Base-by-base conservation (phyloP, 2,113 vertebrate genomes). In the Delphinus delphis region DNA sequence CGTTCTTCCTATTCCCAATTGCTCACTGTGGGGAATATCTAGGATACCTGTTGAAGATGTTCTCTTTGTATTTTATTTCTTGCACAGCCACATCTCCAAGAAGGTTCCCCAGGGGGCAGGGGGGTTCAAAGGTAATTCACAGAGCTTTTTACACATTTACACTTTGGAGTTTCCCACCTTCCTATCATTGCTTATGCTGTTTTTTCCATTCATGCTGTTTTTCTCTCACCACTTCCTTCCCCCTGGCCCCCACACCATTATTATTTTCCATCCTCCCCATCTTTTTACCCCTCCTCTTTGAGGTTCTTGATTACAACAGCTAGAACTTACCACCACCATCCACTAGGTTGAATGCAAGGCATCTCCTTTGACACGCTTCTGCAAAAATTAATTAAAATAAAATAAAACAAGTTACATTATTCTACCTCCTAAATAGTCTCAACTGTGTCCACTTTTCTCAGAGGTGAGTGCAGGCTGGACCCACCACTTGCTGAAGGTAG, bases 51-150 rank as follows among this genome's bases (percentile, higher is more conserved):
- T 86, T 77, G 65, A 67, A 31, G 63, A 82, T 76, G 36, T 70
- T 38, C n/a, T 84, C 87, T 90, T 55, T 90, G 21, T 88, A 65
- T 80, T 89, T 95, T 5, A 50, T 81, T 96, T 96, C 86, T 84
- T 90, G 5, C n/a, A 92, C 15, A 58, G 38, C 67, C 58, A 38
- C 76, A 38, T 60, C 41, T 89, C 60, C 63, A 74, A n/a, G 41
- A 44, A 84, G 92, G 38, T 63, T 55, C 74, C 44, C 21, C 26
- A 63, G 38, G 70, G 33, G 36, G 18, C 33, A 53, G 25, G 10
- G 10, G 50, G 3, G 21, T 15, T 62, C 15, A 63, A 76, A 28
- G 62, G 65, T 80, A 58, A 88, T 33, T 50, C 47, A 63, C 23
- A 71, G 70, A 36, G 36, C 38, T 84, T 62, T 82, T 70, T 55